Base-by-base conservation (phyloP, 1,140 invertebrate species). In the Theocolax elegans region DNA sequence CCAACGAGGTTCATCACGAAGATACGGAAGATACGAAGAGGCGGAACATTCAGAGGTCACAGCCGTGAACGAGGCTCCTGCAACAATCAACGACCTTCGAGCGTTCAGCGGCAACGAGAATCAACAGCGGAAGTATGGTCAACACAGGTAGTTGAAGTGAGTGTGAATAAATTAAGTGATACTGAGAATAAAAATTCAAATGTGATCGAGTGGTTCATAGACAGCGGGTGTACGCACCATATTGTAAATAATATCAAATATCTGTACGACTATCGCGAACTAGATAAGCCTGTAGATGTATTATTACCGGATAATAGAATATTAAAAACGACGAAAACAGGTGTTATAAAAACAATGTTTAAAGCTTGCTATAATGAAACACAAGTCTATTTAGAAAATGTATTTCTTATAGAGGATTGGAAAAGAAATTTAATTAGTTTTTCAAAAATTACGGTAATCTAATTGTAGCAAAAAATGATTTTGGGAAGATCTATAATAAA, bases 361-460 rank as follows among this genome's bases (percentile, higher is more conserved):
- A 42, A 64, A 40, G 75, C 48, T 63, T 75, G 59, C 29, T 53
- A 69, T 38, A 48, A 51, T 29, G 13, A 60, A 40, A 49, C 38
- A 44, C n/a, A 19, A 25, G 38, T 73, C 27, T 27, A 74, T 58
- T 23, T 74, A 17, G 53, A 63, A 56, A 71, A 74, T 60, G 58
- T 74, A 0, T 71, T 17, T 49, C 71, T 35, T 51, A 62, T 71
- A 27, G 40, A 71, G 67, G 72, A 49, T 3, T 62, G 67, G 13
- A 54, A 67, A 19, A 31, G 42, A 67, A 74, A 67, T 31, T 17
- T 74, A 23, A 15, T 71, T 38, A 71, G 72, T 67, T 74, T 67
- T 31, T 53, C 63, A 38, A 67, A 58, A 71, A 68, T 71, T 3
- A 69, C 49, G 29, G 13, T 23, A 31, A 42, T 51, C 71, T 19